Evolutionary conservation across 1,140 invertebrate species (phyloP).

Genomic region (Olivierus martensii): DNA sequence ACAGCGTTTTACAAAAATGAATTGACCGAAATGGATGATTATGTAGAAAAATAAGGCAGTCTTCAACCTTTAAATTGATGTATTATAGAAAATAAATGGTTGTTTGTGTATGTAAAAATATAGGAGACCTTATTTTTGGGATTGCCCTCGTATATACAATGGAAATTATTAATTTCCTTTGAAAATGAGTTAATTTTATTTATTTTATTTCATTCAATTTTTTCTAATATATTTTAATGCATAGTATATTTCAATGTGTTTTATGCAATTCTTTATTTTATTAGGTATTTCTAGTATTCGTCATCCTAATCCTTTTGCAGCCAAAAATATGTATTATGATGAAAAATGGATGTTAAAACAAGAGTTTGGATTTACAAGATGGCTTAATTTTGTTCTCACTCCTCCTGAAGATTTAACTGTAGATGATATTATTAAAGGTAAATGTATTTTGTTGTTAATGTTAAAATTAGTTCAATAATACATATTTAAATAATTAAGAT

Average conservation of each 20-base stretch:
- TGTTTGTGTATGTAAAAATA: too few species aligned
- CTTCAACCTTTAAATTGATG: too few species aligned
- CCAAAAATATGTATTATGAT: constrained; percentile 49
- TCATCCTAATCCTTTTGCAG: constrained; percentile 32
- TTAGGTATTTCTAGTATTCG: background rate
- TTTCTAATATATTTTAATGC: background rate
- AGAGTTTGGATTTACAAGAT: constrained; percentile 64
- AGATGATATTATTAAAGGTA: constrained; percentile 3
- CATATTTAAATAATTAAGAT: too few species aligned
- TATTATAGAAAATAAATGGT: too few species aligned
- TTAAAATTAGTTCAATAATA: too few species aligned
- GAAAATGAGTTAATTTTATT: background rate
- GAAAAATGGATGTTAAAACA: constrained; percentile 63
- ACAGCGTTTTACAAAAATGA: too few species aligned
- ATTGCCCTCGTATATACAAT: too few species aligned
- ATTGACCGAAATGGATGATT: too few species aligned
- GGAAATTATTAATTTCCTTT: too few species aligned
- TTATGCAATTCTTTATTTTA: background rate
- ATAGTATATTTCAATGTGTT: background rate
- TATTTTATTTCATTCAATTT: background rate
- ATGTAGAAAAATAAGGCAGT: too few species aligned
- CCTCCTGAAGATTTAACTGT: constrained; percentile 43
- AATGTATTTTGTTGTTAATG: too few species aligned
- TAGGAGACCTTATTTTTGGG: too few species aligned
- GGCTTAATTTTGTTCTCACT: constrained; percentile 73